phyloP scores from a whole-genome alignment of 2,888 invertebrate genomes.

The Abscondita cerata region DNA sequence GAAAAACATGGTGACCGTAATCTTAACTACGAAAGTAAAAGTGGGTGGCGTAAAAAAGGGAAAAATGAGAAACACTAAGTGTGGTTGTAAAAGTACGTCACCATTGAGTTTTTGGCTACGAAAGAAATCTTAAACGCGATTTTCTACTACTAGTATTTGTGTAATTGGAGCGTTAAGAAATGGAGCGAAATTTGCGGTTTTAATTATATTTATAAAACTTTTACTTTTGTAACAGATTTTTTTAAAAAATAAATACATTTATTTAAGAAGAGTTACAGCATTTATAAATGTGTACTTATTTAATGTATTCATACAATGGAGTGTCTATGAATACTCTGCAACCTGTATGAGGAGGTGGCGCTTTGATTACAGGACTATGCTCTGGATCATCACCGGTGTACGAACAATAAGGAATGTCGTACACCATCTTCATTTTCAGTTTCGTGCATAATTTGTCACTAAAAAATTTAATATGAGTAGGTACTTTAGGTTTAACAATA shows the following conservation, averaged over 20 bases:
- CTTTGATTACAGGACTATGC: conserved; percentile 61
- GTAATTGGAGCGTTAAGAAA: conserved; percentile 1
- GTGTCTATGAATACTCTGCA: conserved; percentile 59
- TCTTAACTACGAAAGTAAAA: conserved; percentile 69
- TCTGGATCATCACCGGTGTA: conserved; percentile 61
- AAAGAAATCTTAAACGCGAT: conserved; percentile 47
- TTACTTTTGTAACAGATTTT: conserved; percentile 4
- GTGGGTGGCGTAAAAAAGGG: conserved; percentile 71
- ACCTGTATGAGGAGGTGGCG: conserved; percentile 60
- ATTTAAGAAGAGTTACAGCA: too few species aligned
- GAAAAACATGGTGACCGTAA: conserved; percentile 72
- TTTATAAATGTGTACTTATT: not conserved
- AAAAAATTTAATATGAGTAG: too few species aligned
- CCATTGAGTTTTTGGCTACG: too few species aligned
- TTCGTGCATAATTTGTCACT: conserved; percentile 62
- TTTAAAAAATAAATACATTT: not conserved
- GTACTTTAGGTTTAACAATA: too few species aligned
- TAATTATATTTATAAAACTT: not conserved
- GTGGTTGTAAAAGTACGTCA: too few species aligned
- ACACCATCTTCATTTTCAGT: conserved; percentile 60
- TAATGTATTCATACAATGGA: conserved; percentile 22
- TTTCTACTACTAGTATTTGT: not conserved
- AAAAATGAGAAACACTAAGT: too few species aligned
- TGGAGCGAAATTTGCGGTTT: conserved; percentile 26
- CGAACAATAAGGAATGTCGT: conserved; percentile 62